Conservation (phyloP, 1,140 invertebrate species). For the Neodiprion fabricii region DNA sequence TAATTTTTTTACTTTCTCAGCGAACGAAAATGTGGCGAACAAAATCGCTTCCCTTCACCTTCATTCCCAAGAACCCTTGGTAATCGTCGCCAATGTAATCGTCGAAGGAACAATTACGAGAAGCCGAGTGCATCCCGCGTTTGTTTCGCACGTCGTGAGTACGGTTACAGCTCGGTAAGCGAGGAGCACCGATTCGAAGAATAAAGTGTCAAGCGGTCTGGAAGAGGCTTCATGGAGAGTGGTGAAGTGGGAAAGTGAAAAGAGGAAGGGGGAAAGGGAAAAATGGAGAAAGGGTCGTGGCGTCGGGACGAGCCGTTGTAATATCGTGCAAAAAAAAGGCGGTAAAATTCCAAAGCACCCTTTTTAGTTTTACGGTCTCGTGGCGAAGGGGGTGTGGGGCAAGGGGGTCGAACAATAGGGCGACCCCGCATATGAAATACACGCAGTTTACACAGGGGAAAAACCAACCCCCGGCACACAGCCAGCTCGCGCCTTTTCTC, state of each 20-base stretch:
- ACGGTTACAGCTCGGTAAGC: neutral
- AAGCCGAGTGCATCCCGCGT: no score
- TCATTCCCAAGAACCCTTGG: no score
- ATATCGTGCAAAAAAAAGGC: conserved; percentile 13
- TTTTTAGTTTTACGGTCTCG: neutral
- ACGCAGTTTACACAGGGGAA: conserved; percentile 8
- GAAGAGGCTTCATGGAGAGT: neutral
- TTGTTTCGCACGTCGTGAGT: no score
- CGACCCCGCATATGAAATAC: conserved; percentile 9
- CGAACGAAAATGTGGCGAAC: no score
- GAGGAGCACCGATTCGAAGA: neutral
- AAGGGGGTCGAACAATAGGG: conserved; percentile 9
- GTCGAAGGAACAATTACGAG: no score
- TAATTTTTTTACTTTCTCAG: neutral
- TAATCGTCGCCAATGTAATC: no score
- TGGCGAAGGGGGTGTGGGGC: neutral
- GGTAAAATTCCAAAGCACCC: conserved; percentile 8
- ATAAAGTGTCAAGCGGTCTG: conserved; percentile 9
- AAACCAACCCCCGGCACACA: neutral
- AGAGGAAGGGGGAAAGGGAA: neutral
- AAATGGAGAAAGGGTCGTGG: neutral
- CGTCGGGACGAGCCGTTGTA: neutral
- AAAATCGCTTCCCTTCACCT: no score
- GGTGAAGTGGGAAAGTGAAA: neutral
- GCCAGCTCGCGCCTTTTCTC: neutral